phyloP scores from a whole-genome alignment of 2,113 vertebrate genomes.

The Macquaria ambigua region DNA sequence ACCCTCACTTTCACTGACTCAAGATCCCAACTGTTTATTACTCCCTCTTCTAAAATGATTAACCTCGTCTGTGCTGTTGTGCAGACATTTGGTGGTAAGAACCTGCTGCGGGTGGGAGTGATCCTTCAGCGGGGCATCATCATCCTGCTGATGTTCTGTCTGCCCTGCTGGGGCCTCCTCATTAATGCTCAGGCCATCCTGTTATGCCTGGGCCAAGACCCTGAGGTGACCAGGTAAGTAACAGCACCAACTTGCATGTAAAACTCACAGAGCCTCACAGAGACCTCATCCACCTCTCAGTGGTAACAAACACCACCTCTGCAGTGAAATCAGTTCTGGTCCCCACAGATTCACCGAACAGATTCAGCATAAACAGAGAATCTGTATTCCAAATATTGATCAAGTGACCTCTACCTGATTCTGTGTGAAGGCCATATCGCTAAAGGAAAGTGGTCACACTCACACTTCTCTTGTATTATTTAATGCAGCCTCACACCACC shows the following conservation, averaged over 20 bases:
- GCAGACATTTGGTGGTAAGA: slow-evolving; percentile 90
- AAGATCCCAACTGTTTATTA: neutral
- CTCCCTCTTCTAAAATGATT: slow-evolving; percentile 13
- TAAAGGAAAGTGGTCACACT: neutral
- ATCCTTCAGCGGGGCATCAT: slow-evolving; percentile 90
- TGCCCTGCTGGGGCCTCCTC: slow-evolving; percentile 94
- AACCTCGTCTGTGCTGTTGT: slow-evolving; percentile 25
- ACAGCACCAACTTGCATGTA: neutral
- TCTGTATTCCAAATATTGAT: neutral
- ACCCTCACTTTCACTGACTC: neutral
- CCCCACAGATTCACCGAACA: neutral
- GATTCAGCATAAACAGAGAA: neutral
- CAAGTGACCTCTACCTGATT: neutral
- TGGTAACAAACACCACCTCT: neutral
- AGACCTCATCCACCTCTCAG: neutral
- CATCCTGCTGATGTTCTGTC: slow-evolving; percentile 90
- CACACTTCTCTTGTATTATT: neutral
- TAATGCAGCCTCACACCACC: neutral
- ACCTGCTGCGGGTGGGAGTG: slow-evolving; percentile 89
- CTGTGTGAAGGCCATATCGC: neutral
- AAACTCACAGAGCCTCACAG: neutral
- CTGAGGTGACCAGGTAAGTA: slow-evolving; percentile 89
- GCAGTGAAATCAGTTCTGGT: neutral
- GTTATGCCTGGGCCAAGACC: slow-evolving; percentile 87
- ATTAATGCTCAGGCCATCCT: slow-evolving; percentile 89